phyloP scores from a whole-genome alignment of 2,113 vertebrate genomes.

The Pachypanchax playfairii region DNA sequence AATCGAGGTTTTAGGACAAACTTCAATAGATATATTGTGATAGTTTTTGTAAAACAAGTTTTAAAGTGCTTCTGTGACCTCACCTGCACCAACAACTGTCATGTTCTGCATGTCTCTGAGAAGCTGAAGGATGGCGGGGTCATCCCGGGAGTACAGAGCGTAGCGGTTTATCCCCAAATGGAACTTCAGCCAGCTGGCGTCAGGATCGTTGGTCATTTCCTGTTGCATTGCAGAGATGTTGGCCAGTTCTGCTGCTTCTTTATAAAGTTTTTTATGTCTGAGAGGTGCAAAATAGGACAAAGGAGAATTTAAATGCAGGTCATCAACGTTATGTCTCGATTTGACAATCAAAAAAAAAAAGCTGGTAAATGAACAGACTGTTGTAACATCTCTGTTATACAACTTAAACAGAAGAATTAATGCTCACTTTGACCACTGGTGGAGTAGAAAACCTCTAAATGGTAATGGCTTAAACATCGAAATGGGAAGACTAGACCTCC shows the following conservation, averaged over 20 bases:
- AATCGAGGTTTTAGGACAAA: not conserved
- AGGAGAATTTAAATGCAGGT: conserved; percentile 1
- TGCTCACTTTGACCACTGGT: too few relatives aligned
- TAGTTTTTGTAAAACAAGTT: not conserved
- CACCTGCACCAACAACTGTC: conserved; percentile 84
- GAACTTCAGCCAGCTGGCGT: conserved; percentile 92
- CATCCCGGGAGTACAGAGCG: conserved; percentile 85
- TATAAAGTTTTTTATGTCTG: conserved; percentile 77
- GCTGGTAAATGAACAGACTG: too few relatives aligned
- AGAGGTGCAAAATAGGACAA: not conserved
- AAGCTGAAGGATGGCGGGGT: conserved; percentile 75
- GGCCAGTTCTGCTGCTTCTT: conserved; percentile 58
- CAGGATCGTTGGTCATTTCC: conserved; percentile 69
- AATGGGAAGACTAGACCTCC: too few relatives aligned
- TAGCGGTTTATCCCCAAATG: conserved; percentile 89
- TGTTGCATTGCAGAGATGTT: conserved; percentile 69
- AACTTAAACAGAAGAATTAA: too few relatives aligned
- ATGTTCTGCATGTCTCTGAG: conserved; percentile 82
- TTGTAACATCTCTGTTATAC: too few relatives aligned
- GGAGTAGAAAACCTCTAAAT: too few relatives aligned
- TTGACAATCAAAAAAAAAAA: too few relatives aligned
- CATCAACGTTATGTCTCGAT: too few relatives aligned
- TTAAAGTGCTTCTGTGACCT: not conserved
- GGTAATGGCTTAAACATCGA: too few relatives aligned
- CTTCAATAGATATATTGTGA: not conserved